Conservation (phyloP, 1,140 invertebrate species). For the Trichogramma pretiosum region DNA sequence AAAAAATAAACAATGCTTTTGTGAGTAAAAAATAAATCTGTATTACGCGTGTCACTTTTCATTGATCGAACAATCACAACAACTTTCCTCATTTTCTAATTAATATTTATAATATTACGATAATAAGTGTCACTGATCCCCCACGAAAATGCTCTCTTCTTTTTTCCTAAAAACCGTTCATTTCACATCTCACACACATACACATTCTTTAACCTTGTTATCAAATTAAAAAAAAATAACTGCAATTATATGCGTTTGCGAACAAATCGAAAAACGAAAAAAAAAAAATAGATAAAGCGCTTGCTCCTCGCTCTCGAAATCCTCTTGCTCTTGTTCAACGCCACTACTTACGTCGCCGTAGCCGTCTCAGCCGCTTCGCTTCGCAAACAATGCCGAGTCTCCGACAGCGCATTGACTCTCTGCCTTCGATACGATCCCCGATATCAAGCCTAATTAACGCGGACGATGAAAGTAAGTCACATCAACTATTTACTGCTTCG, state of each 20-base stretch:
- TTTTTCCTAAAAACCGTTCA: too few species aligned
- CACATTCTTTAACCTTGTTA: too few species aligned
- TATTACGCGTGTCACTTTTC: constrained; percentile 25
- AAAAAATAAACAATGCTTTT: constrained; percentile 47
- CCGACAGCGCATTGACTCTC: too few species aligned
- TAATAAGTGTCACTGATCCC: too few species aligned
- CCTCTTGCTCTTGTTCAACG: constrained; percentile 33
- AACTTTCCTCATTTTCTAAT: constrained; percentile 1
- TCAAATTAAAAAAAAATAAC: too few species aligned
- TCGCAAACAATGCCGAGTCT: too few species aligned
- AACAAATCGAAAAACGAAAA: too few species aligned
- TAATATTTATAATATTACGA: too few species aligned
- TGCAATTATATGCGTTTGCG: too few species aligned
- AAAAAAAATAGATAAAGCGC: background rate
- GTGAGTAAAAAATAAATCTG: constrained; percentile 40
- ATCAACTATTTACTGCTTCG: constrained; percentile 18
- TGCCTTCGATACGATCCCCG: too few species aligned
- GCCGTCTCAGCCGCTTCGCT: constrained; percentile 12
- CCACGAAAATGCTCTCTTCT: too few species aligned
- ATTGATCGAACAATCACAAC: constrained; percentile 17
- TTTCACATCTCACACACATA: too few species aligned
- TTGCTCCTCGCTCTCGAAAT: constrained; percentile 28
- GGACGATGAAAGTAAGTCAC: constrained; percentile 17
- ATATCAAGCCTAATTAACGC: background rate
- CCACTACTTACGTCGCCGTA: constrained; percentile 25